Evolutionary conservation across 2,797 vertebrate genomes (phyloP).

Genomic region (Pangasius krempfi): DNA sequence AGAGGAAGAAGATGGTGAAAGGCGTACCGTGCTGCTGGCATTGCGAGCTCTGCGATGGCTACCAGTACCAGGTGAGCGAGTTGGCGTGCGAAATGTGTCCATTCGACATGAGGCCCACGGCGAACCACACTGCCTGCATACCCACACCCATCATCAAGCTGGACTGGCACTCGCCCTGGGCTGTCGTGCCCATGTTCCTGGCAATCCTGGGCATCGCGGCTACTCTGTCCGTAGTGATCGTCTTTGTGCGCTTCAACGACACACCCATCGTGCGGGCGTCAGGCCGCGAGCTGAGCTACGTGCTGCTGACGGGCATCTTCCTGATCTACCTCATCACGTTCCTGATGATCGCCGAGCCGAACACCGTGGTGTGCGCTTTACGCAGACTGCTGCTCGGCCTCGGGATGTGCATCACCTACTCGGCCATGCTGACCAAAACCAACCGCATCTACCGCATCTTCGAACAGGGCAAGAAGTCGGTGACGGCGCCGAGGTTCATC

Average conservation of each 20-base stretch:
- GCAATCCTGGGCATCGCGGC: conserved; percentile 84
- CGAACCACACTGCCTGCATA: conserved; percentile 81
- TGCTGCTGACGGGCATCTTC: conserved; percentile 82
- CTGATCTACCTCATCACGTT: conserved; percentile 88
- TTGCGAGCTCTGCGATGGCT: conserved; percentile 90
- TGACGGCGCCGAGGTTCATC: conserved; percentile 89
- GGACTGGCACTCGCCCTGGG: conserved; percentile 85
- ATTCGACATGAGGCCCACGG: conserved; percentile 78
- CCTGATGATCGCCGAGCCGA: conserved; percentile 89
- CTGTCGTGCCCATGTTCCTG: conserved; percentile 81
- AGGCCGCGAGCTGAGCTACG: conserved; percentile 88
- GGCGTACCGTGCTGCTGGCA: conserved; percentile 94
- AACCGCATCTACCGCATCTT: conserved; percentile 93
- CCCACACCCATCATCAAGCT: conserved; percentile 86
- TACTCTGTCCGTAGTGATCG: conserved; percentile 76
- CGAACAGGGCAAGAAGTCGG: conserved; percentile 86
- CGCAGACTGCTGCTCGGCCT: conserved; percentile 84
- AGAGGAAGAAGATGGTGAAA: conserved; percentile 92
- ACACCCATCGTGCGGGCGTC: conserved; percentile 89
- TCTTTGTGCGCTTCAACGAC: conserved; percentile 84
- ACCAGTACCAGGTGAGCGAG: conserved; percentile 84
- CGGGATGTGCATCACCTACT: conserved; percentile 88
- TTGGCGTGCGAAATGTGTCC: conserved; percentile 85
- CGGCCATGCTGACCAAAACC: conserved; percentile 89
- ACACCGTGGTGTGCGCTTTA: conserved; percentile 76